phyloP scores from a whole-genome alignment of 2,888 invertebrate species.

The Perizoma affinitatum region DNA sequence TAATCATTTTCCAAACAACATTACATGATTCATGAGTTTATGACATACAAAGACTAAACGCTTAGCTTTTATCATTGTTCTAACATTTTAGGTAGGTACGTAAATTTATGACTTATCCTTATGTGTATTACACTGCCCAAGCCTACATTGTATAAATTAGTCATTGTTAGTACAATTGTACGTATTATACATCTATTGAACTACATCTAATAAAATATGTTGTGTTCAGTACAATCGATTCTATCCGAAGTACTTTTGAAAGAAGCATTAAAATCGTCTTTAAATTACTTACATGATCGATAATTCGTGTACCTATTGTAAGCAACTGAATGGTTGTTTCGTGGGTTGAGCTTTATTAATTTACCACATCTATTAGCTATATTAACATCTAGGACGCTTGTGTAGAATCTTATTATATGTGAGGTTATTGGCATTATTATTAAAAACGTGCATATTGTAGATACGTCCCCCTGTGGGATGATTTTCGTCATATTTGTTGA shows the following conservation, averaged over 20 bases:
- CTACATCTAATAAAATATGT: no score
- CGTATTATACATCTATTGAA: not conserved
- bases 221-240: no score
- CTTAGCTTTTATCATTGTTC: conserved; percentile 31
- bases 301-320: conserved; percentile 1
- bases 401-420: conserved; percentile 30
- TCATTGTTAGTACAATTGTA: conserved; percentile 18
- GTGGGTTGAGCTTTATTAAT: no score
- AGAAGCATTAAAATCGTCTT: no score
- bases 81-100: conserved; percentile 23
- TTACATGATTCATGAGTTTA: conserved; percentile 36
- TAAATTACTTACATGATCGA: not conserved
- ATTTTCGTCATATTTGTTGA: conserved; percentile 20
- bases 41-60: conserved; percentile 12
- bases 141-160: conserved; percentile 24
- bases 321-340: conserved; percentile 6
- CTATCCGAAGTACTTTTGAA: no score
- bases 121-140: conserved; percentile 22
- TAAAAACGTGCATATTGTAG: conserved; percentile 22
- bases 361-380: no score
- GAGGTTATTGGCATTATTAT: conserved; percentile 31
- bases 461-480: conserved; percentile 39
- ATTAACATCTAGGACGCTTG: conserved; percentile 17
- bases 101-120: conserved; percentile 24
- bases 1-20: conserved; percentile 3